Evolutionary conservation across 2,888 invertebrate genomes (phyloP), one percentile per base, ranked within the genome.

Genomic region (Thecophora atra): DNA sequence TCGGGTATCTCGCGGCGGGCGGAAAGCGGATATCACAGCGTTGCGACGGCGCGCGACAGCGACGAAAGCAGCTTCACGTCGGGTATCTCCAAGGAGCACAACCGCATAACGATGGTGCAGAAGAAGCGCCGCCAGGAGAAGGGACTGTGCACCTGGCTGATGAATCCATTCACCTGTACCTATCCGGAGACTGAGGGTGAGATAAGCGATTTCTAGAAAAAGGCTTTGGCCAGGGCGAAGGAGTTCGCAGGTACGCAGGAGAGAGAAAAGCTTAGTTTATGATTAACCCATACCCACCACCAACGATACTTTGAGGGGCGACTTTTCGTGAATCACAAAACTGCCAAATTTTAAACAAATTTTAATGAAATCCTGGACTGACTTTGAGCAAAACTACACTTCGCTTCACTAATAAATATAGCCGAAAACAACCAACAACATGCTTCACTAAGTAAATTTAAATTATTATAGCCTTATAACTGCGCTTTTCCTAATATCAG

Each of bases 11-110:
- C 93, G 0, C 88, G 94, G 77, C 89, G 94, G 67, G 94, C 95
- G 3, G 95, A 96, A 83, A 95, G 94, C 81, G 97, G 97, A 1
- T 97, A 96, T 81, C 97, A 97, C 82, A 96, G 95, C 80, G 94
- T 96, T 76, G 92, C 95, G 13, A 87, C 87, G 0, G 87, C 85
- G 3, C 88, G 96, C 74, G 96, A 96, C 84, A 93, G 94, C 78
- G 96, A 96, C 82, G 95, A 94, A 75, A 95, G 95, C 26, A 95
- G 94, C 73, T 91, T 94, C 77, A 94, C 94, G 76, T 96, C 96
- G 19, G 91, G 85, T 63, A 79, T 85, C 72, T 85, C 86, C 3
- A 86, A 86, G 78, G 82, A 84, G 24, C 84, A 84, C 67, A 85
- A 85, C 79, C 83, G 85, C 44, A 86, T 86, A 44, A 82, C 82